Evolutionary conservation across 2,113 vertebrate species (phyloP).

Genomic region (Marcusenius ussheri): DNA sequence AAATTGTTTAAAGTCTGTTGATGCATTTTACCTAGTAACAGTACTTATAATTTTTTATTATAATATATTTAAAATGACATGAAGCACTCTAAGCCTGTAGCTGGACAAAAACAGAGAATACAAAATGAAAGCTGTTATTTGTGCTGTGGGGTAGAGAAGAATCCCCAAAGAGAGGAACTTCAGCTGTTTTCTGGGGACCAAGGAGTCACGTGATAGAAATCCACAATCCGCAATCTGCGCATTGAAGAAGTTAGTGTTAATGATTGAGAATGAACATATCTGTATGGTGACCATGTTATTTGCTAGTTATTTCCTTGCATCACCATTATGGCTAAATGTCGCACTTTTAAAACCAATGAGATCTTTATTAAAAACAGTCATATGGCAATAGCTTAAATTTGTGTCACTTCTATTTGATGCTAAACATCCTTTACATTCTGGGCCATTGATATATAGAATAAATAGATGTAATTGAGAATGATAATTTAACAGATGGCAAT

Average conservation of each 20-base stretch:
- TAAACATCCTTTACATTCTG: background rate
- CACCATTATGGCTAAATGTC: background rate
- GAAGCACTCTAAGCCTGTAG: background rate
- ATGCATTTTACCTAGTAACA: background rate
- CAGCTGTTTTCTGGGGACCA: background rate
- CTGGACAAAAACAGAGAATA: background rate
- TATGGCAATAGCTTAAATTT: too few species aligned
- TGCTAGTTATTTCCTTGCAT: background rate
- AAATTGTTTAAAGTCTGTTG: background rate
- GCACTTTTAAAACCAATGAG: background rate
- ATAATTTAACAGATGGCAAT: background rate
- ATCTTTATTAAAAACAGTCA: background rate
- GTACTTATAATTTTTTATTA: background rate
- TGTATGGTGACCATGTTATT: background rate
- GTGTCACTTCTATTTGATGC: background rate
- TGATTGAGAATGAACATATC: background rate
- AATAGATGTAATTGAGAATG: background rate
- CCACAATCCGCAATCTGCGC: background rate
- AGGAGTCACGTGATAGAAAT: background rate
- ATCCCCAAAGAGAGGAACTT: background rate
- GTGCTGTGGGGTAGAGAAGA: background rate
- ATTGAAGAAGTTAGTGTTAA: background rate
- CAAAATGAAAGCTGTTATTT: background rate
- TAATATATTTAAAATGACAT: background rate
- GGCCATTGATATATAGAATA: background rate